Evolutionary conservation across 2,797 vertebrate genomes (phyloP).

Genomic region (Brachyalestes nurse): DNA sequence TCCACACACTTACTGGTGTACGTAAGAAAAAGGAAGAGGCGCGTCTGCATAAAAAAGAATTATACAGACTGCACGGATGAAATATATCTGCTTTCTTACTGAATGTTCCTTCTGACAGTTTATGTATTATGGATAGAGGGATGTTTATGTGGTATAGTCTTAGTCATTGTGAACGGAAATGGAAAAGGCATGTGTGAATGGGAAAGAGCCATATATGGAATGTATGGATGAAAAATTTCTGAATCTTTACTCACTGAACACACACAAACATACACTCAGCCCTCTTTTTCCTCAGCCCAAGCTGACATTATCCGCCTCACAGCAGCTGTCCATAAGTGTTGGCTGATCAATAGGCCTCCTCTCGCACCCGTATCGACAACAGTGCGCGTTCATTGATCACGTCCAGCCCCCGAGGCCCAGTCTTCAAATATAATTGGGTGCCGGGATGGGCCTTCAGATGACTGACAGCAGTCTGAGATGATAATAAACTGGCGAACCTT

Average conservation of each 20-base stretch:
- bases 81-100: slow-evolving; percentile 5
- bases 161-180: not conserved
- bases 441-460: slow-evolving; percentile 72
- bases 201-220: not conserved
- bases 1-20: too few relatives aligned
- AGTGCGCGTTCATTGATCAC: slow-evolving; percentile 90
- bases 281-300: slow-evolving; percentile 75
- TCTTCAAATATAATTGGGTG: slow-evolving; percentile 93
- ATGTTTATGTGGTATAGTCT: not conserved
- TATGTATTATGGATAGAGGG: not conserved
- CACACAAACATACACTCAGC: slow-evolving; percentile 8
- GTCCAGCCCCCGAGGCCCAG: slow-evolving; percentile 82
- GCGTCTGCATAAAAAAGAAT: not conserved
- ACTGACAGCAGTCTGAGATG: slow-evolving; percentile 77
- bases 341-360: slow-evolving; percentile 88
- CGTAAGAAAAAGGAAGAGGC: too few relatives aligned
- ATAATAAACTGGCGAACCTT: slow-evolving; percentile 64
- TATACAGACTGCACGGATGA: not conserved
- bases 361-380: slow-evolving; percentile 86
- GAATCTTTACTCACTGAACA: not conserved
- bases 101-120: too few relatives aligned
- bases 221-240: slow-evolving; percentile 3
- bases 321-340: slow-evolving; percentile 84
- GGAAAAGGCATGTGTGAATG: not conserved
- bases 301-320: slow-evolving; percentile 92